Evolutionary conservation across 1,140 invertebrate genomes (phyloP).

Genomic region (Caerostris extrusa): DNA sequence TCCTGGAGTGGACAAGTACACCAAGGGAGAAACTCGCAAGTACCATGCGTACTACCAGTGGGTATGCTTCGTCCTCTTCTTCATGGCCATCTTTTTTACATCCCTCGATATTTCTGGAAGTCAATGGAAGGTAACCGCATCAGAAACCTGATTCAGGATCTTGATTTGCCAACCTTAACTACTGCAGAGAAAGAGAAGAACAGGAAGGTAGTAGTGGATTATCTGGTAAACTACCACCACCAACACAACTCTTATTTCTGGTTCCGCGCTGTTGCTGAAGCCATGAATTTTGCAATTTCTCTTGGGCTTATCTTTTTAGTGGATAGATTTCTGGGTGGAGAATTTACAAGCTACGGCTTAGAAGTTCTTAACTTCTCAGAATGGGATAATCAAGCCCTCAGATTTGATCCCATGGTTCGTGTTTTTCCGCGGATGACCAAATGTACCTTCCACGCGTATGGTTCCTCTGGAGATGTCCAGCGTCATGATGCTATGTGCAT

Average conservation of each 20-base stretch:
- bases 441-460: conserved; percentile 93
- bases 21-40: conserved; percentile 10
- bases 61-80: conserved; percentile 79
- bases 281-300: conserved; percentile 82
- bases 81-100: conserved; percentile 79
- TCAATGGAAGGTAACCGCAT: conserved; percentile 87
- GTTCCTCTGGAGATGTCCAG: conserved; percentile 88
- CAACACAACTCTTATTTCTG: conserved; percentile 93
- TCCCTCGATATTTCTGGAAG: conserved; percentile 79
- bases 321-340: conserved; percentile 91
- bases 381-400: conserved; percentile 87
- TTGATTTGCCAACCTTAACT: conserved; percentile 80
- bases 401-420: conserved; percentile 82
- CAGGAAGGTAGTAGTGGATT: conserved; percentile 87
- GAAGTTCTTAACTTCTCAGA: conserved; percentile 90
- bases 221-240: conserved; percentile 89
- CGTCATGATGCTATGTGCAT: conserved; percentile 84
- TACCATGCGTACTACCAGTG: conserved; percentile 80
- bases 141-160: conserved; percentile 82
- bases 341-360: conserved; percentile 92
- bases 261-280: conserved; percentile 88
- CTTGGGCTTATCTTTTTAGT: conserved; percentile 91
- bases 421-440: conserved; percentile 96
- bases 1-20: conserved; percentile 82
- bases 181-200: conserved; percentile 53